Conservation (phyloP, 2,888 invertebrate species). For the Hyles lineata region DNA sequence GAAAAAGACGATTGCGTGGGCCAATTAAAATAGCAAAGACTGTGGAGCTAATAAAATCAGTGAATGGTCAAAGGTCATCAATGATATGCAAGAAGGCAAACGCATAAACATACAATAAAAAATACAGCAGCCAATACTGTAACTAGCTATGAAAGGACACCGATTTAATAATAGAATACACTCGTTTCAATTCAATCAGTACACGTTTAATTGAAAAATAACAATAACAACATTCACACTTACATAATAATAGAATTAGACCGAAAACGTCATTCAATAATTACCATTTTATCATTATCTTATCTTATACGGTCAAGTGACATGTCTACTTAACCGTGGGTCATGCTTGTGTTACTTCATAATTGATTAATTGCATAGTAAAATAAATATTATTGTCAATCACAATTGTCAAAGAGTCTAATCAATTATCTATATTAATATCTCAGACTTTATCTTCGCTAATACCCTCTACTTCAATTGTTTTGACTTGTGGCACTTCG, state of each 20-base stretch:
- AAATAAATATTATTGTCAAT: slow-evolving; percentile 19
- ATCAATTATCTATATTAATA: neutral
- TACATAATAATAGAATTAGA: slow-evolving; percentile 18
- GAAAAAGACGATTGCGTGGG: slow-evolving; percentile 17
- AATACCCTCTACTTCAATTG: slow-evolving; percentile 65
- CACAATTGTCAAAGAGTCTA: neutral
- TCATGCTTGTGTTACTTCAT: slow-evolving; percentile 14
- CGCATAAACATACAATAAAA: neutral
- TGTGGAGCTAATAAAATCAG: slow-evolving; percentile 12
- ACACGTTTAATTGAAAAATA: slow-evolving; percentile 21
- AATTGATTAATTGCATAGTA: slow-evolving; percentile 18
- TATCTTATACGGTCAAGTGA: slow-evolving; percentile 12
- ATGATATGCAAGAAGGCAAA: slow-evolving; percentile 16
- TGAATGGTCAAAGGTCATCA: slow-evolving; percentile 26
- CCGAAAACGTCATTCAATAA: slow-evolving; percentile 8
- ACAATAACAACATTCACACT: slow-evolving; percentile 22
- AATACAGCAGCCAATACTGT: neutral
- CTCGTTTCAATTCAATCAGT: slow-evolving; percentile 2
- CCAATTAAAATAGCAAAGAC: slow-evolving; percentile 22
- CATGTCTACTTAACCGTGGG: slow-evolving; percentile 5
- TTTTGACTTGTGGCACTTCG: slow-evolving; percentile 65
- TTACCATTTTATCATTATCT: slow-evolving; percentile 18
- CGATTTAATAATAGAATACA: neutral
- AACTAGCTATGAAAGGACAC: slow-evolving; percentile 8
- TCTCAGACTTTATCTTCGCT: slow-evolving; percentile 72